A percentile compares a stretch with the other conserved stretches of the same genome.
Conservation (phyloP, 2,113 vertebrate species). For the Lonchura striata region DNA sequence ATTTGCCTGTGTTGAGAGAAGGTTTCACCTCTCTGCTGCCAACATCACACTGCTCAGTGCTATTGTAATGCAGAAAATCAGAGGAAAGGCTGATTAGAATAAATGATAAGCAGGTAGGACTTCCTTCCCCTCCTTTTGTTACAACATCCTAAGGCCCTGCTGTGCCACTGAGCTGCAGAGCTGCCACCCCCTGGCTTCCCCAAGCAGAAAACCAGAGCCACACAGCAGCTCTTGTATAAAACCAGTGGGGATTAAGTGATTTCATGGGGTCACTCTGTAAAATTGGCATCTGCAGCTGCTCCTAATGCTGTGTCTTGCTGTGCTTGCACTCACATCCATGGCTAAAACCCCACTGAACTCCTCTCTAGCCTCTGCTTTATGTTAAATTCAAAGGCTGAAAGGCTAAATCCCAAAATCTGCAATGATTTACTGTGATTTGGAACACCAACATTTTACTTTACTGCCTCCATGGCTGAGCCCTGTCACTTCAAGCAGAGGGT, state of each 20-base stretch:
- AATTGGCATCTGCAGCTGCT: background rate
- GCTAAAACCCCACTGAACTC: background rate
- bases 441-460: background rate
- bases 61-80: background rate
- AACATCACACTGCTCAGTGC: background rate
- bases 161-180: background rate
- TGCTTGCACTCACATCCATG: background rate
- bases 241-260: background rate
- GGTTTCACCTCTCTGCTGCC: background rate
- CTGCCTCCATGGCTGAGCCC: background rate
- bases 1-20: background rate
- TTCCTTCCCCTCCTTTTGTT: background rate
- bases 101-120: background rate
- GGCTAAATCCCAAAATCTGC: background rate
- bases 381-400: background rate
- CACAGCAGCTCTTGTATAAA: rapidly evolving
- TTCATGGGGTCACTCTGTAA: background rate
- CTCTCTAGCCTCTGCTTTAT: background rate
- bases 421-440: background rate
- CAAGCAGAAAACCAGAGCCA: background rate
- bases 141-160: background rate
- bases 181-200: background rate
- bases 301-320: background rate
- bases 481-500: background rate
- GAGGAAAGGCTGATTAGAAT: background rate